A percentile compares a stretch with the other conserved stretches of the same genome.
phyloP scores from a whole-genome alignment of 1,140 invertebrate genomes.

The Aphaenogaster floridana region DNA sequence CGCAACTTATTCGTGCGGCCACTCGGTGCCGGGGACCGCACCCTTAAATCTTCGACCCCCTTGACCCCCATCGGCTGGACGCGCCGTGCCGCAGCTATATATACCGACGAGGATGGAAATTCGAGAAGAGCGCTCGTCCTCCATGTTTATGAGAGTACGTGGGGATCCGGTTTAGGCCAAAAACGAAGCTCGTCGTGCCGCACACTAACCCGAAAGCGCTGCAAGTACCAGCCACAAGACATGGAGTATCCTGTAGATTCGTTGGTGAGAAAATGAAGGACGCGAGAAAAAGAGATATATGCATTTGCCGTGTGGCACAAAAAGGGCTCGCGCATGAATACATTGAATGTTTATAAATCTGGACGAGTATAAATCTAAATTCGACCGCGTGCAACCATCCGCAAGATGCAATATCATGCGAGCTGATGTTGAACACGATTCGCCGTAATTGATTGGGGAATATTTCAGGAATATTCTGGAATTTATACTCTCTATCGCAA shows the following conservation, averaged over 20 bases:
- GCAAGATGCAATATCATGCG: constrained; percentile 21
- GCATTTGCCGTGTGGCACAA: background rate
- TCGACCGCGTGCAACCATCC: constrained; percentile 2
- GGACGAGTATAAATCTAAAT: constrained; percentile 13
- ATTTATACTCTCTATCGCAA: constrained; percentile 34
- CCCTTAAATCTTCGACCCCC: constrained; percentile 71
- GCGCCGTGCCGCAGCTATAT: background rate
- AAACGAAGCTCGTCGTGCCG: constrained; percentile 16
- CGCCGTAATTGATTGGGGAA: constrained; percentile 15
- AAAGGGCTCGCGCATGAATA: constrained; percentile 9
- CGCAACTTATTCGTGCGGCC: constrained; percentile 66
- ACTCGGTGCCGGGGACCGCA: constrained; percentile 58
- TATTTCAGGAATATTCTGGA: constrained; percentile 45
- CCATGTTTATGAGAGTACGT: constrained; percentile 60
- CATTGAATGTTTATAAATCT: constrained; percentile 16
- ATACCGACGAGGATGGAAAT: constrained; percentile 49
- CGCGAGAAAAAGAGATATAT: no score
- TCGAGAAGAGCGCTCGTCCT: constrained; percentile 57
- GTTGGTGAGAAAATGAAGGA: background rate
- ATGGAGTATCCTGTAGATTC: background rate
- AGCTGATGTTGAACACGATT: constrained; percentile 35
- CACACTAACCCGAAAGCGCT: background rate
- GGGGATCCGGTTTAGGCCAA: constrained; percentile 39
- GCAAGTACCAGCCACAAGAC: background rate
- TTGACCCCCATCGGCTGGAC: constrained; percentile 35